Percentiles rank a stretch among this genome's conserved stretches.
Conservation (phyloP, 2,888 invertebrate genomes). For the Thecophora atra region DNA sequence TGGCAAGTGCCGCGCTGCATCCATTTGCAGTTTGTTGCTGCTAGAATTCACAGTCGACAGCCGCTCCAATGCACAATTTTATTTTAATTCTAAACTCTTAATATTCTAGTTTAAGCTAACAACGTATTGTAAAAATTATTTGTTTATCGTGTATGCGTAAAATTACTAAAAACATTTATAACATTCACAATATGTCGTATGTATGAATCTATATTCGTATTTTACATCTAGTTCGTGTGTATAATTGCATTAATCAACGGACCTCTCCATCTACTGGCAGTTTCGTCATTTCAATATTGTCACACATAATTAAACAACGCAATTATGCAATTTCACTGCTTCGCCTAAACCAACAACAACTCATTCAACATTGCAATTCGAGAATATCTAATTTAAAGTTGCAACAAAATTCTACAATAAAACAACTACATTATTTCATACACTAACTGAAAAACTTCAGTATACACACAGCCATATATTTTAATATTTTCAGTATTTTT, state of each 20-base stretch:
- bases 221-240: conserved; percentile 33
- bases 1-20: conserved; percentile 22
- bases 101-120: conserved; percentile 12
- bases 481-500: background rate
- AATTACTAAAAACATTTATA: conserved; percentile 31
- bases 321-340: background rate
- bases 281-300: conserved; percentile 27
- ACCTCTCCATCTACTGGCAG: background rate
- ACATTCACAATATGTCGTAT: conserved; percentile 31
- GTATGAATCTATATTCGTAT: conserved; percentile 7
- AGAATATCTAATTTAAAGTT: conserved; percentile 1
- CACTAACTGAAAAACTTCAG: conserved; percentile 33
- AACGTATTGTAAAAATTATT: conserved; percentile 10
- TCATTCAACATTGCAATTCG: conserved; percentile 14
- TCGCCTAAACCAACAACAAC: conserved; percentile 17
- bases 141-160: conserved; percentile 11
- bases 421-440: conserved; percentile 27
- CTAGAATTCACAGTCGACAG: background rate
- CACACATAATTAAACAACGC: conserved; percentile 19
- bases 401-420: conserved; percentile 20
- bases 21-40: background rate
- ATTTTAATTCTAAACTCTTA: background rate
- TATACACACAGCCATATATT: conserved; percentile 37
- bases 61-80: background rate
- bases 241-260: conserved; percentile 30